Percentiles rank a stretch among this genome's conserved stretches.
phyloP scores from a whole-genome alignment of 2,888 invertebrate species.

The Caenorhabditis sp. region DNA sequence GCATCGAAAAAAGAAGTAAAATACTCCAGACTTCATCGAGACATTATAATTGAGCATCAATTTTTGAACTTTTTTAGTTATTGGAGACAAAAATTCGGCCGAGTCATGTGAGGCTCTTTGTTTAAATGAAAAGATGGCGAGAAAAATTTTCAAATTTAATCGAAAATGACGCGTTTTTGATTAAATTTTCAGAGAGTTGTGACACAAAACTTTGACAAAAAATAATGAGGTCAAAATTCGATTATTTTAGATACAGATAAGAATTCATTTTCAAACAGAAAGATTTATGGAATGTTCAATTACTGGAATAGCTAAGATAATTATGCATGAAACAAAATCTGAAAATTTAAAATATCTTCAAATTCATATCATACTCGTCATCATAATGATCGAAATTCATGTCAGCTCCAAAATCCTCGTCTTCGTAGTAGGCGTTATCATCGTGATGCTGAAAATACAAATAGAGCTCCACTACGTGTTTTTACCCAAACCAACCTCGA shows the following conservation, averaged over 20 bases:
- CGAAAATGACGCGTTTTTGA: background rate
- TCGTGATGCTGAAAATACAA: background rate
- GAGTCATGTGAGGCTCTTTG: background rate
- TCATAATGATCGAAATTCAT: slow-evolving; percentile 45
- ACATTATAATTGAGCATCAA: too few species aligned
- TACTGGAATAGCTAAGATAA: too few species aligned
- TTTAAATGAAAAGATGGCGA: background rate
- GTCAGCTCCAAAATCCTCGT: slow-evolving; percentile 39
- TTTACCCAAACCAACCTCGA: slow-evolving; percentile 74
- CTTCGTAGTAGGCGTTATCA: slow-evolving; percentile 1
- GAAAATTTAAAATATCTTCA: slow-evolving; percentile 23
- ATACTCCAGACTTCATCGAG: too few species aligned
- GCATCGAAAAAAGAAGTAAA: too few species aligned
- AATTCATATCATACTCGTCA: slow-evolving; percentile 37
- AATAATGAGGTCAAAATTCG: too few species aligned
- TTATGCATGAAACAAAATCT: too few species aligned
- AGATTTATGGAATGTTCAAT: too few species aligned
- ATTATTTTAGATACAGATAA: too few species aligned
- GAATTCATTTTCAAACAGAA: too few species aligned
- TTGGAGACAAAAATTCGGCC: background rate
- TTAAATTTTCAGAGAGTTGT: background rate
- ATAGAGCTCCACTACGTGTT: background rate
- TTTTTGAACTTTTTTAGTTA: background rate
- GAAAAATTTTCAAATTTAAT: background rate
- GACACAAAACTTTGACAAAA: too few species aligned